Evolutionary conservation across 2,113 vertebrate genomes (phyloP).

Genomic region (Corythaixoides concolor): DNA sequence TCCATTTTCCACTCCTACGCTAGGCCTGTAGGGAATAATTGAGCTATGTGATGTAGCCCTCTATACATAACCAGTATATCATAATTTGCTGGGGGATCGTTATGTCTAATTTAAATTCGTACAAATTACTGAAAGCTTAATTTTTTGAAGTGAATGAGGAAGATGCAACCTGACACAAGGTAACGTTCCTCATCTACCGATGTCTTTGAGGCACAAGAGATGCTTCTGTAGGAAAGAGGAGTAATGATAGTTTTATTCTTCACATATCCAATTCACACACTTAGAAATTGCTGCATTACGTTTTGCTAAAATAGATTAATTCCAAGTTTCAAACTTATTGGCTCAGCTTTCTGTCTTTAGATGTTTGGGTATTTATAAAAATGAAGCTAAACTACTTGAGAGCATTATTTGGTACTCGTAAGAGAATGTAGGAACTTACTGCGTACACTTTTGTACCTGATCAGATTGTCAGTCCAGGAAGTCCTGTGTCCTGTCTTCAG

Average conservation of each 20-base stretch:
- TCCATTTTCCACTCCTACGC: not conserved
- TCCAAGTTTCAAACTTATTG: not conserved
- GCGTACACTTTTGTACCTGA: not conserved
- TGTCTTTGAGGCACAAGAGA: not conserved
- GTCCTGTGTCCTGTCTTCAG: not conserved
- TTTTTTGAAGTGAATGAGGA: not conserved
- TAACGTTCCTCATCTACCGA: not conserved
- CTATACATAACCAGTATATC: not conserved
- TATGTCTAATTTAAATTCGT: not conserved
- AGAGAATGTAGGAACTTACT: not conserved
- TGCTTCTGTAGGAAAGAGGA: not conserved
- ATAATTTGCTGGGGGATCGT: not conserved
- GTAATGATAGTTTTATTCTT: not conserved
- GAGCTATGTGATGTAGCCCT: not conserved
- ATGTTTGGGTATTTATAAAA: conserved; percentile 9
- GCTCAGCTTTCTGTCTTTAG: not conserved
- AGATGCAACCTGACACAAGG: not conserved
- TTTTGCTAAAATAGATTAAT: not conserved
- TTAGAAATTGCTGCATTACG: not conserved
- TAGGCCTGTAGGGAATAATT: not conserved
- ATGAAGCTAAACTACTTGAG: not conserved
- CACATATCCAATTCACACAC: not conserved
- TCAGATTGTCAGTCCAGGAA: not conserved
- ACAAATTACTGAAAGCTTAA: not conserved
- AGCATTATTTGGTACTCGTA: not conserved